phyloP scores from a whole-genome alignment of 2,797 vertebrate genomes.

The Chrysolophus pictus region DNA sequence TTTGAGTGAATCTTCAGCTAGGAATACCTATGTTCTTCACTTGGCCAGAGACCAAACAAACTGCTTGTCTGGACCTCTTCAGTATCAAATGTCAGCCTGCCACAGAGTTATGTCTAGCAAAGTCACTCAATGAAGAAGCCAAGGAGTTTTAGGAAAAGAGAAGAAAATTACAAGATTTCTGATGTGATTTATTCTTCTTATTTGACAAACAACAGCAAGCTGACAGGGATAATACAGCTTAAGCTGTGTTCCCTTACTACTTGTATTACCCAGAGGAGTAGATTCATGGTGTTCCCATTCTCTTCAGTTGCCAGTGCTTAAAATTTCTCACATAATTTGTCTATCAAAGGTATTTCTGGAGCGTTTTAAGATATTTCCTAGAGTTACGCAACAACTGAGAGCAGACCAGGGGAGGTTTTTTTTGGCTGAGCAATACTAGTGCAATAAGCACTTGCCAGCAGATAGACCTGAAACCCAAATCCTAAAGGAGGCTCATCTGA shows the following conservation, averaged over 20 bases:
- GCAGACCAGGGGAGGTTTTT: background rate
- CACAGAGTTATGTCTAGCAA: no score
- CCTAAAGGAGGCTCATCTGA: background rate
- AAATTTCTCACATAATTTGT: background rate
- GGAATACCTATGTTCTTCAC: background rate
- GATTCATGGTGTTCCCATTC: background rate
- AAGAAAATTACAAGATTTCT: background rate
- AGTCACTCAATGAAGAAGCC: background rate
- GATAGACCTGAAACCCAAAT: background rate
- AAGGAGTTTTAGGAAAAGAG: background rate
- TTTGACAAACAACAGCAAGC: background rate
- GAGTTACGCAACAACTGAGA: background rate
- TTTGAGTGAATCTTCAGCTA: background rate
- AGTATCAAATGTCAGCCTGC: background rate
- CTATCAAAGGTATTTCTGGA: background rate
- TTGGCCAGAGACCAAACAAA: background rate
- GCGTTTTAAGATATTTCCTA: background rate
- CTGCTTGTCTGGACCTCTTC: background rate
- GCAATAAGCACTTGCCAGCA: background rate
- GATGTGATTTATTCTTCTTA: background rate
- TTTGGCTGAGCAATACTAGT: background rate
- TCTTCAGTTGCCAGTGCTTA: background rate
- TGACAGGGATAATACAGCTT: background rate
- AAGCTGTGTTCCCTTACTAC: background rate
- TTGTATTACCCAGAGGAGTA: background rate